Base-by-base conservation (phyloP, 2,113 vertebrate genomes). In the Phainopepla nitens region DNA sequence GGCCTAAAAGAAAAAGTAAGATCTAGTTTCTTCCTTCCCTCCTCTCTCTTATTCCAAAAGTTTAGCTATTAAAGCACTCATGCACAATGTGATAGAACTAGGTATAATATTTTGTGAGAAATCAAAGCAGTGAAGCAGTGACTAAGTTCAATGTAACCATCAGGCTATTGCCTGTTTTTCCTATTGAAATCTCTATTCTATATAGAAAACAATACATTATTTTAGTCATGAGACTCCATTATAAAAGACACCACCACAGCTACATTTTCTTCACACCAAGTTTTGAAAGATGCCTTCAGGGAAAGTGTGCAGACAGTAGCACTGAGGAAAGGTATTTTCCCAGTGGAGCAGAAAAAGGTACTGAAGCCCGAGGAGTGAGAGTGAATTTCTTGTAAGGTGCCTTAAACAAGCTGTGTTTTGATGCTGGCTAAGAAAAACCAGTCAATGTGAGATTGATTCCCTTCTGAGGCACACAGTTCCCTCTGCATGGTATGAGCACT, bases 401-500 rank as follows among this genome's bases (percentile, higher is more conserved):
- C 39, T 88, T 75, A 70, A 66, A 35, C 18, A 94, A 53, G 24
- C 9, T 57, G 13, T 60, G 10, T 42, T 71, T 45, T 79, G 28
- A 75, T 2, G 3, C 20, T 36, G 18, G 11, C 15, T 56, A 58
- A 58, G 83, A 75, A 92, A 82, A 16, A 62, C 7, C 35, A 15
- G 25, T 68, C 58, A 89, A 35, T 13, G 33, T 28, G 42, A 82
- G n/a, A 50, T 3, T 0, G 0, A n/a, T 28, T 66, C 9, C 60
- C 13, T 72, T 39, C 53, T 50, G 57, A 70, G 19, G 22, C 24
- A 65, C 8, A 36, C 0, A n/a, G 25, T 44, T 72, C 23, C 50
- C 44, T 20, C 9, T 3, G 21, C 24, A 20, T 7, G 72, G 27
- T 39, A 25, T 25, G 4, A 87, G 39, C 77, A 70, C 36, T 36